Conservation (phyloP, 2,113 vertebrate species). For the Uria aalge region DNA sequence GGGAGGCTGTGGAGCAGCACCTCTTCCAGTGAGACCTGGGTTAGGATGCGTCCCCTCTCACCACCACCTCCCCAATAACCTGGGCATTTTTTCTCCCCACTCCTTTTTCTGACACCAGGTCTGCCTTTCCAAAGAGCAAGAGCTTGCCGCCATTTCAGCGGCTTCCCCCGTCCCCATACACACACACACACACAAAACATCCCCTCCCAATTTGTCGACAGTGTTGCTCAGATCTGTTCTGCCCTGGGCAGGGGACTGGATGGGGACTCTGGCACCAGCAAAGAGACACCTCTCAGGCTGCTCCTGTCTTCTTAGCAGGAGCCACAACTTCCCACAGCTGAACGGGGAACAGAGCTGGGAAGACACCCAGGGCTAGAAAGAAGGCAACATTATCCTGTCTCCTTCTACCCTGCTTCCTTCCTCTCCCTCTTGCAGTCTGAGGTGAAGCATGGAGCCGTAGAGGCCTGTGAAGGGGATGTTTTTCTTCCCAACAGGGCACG, state of each 20-base stretch:
- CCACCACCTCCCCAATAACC: neutral
- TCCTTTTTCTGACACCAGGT: neutral
- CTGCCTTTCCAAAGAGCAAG: neutral
- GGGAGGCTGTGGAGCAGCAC: neutral
- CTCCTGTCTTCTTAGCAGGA: neutral
- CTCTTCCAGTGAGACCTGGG: neutral
- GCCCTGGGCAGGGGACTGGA: neutral
- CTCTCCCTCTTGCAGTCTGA: neutral
- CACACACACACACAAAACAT: neutral
- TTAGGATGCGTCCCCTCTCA: neutral
- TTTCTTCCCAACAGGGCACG: fast-evolving
- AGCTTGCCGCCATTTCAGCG: neutral
- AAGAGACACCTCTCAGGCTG: neutral
- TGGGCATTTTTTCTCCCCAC: neutral
- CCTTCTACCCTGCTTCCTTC: neutral
- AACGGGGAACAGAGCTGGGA: neutral
- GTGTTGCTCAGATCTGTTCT: neutral
- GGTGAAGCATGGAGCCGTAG: neutral
- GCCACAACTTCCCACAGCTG: neutral
- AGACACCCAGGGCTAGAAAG: neutral
- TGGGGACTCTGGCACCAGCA: slow-evolving; percentile 26
- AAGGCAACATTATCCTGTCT: neutral
- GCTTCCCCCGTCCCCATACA: neutral
- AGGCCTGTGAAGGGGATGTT: neutral
- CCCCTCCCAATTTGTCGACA: neutral